Evolutionary conservation across 2,888 invertebrate species (phyloP).

Genomic region (Nyleta sp.): DNA sequence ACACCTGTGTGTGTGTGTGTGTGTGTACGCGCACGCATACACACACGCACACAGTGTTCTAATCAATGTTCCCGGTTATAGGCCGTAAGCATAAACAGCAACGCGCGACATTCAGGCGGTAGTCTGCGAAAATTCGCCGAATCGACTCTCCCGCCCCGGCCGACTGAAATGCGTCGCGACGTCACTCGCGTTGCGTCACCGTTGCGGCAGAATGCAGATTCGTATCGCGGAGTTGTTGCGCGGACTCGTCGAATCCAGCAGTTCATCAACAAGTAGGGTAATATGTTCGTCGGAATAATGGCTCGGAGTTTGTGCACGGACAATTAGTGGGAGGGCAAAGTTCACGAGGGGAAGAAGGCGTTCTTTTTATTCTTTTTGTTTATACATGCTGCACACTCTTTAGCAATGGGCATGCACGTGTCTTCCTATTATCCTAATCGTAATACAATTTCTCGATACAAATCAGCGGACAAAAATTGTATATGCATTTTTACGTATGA

Average conservation of each 20-base stretch:
- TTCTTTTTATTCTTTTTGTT: too few relatives aligned
- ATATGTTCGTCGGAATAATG: slow-evolving; percentile 18
- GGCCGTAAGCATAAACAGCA: slow-evolving; percentile 13
- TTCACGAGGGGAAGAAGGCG: background rate
- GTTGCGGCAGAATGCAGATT: slow-evolving; percentile 48
- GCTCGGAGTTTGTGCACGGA: slow-evolving; percentile 3
- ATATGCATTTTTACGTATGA: too few relatives aligned
- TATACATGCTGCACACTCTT: too few relatives aligned
- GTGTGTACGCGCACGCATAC: background rate
- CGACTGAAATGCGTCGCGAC: slow-evolving; percentile 26
- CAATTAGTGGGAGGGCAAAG: slow-evolving; percentile 1
- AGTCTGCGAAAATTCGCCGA: background rate
- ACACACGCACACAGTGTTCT: background rate
- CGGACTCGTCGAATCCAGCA: slow-evolving; percentile 15
- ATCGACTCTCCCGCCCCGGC: slow-evolving; percentile 9
- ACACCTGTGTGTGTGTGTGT: background rate
- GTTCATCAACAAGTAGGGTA: slow-evolving; percentile 42
- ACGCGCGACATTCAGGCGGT: slow-evolving; percentile 13
- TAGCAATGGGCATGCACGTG: too few relatives aligned
- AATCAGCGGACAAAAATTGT: too few relatives aligned
- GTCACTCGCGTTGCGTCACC: slow-evolving; percentile 37
- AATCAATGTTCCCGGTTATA: slow-evolving; percentile 29
- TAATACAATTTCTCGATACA: too few relatives aligned
- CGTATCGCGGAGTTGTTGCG: slow-evolving; percentile 38
- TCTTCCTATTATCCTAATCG: too few relatives aligned